Evolutionary conservation across 2,113 vertebrate genomes (phyloP).

Genomic region (Mirounga angustirostris): DNA sequence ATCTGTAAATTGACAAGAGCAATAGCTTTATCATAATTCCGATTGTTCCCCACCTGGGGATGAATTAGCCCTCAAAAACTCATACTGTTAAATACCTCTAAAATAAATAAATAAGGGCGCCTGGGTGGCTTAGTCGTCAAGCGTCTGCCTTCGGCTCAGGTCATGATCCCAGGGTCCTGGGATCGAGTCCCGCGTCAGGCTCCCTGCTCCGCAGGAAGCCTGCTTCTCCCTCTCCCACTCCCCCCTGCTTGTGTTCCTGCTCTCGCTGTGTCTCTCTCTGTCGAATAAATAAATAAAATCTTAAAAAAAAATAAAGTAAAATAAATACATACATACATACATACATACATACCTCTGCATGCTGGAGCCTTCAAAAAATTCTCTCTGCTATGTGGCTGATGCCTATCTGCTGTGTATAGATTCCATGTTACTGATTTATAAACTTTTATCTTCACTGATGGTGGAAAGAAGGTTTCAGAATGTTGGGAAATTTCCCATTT

Average conservation of each 20-base stretch:
- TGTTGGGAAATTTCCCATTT: conserved; percentile 33
- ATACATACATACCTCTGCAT: background rate
- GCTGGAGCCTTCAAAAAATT: background rate
- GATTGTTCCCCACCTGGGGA: background rate
- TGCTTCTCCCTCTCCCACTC: no score
- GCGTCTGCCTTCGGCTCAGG: no score
- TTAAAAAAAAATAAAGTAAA: no score
- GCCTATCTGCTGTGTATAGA: background rate
- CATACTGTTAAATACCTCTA: background rate
- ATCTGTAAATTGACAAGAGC: background rate
- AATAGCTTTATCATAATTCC: background rate
- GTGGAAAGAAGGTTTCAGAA: background rate
- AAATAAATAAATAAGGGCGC: no score
- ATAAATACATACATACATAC: no score
- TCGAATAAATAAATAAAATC: no score
- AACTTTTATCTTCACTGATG: background rate
- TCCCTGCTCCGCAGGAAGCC: no score
- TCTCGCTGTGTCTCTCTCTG: no score
- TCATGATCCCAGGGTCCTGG: no score
- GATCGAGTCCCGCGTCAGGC: no score
- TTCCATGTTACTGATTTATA: background rate
- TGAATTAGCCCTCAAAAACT: conserved; percentile 2
- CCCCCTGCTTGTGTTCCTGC: no score
- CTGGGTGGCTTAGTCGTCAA: no score
- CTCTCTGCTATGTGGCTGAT: background rate